Evolutionary conservation across 1,140 invertebrate species (phyloP).

Genomic region (Drosophila miranda): DNA sequence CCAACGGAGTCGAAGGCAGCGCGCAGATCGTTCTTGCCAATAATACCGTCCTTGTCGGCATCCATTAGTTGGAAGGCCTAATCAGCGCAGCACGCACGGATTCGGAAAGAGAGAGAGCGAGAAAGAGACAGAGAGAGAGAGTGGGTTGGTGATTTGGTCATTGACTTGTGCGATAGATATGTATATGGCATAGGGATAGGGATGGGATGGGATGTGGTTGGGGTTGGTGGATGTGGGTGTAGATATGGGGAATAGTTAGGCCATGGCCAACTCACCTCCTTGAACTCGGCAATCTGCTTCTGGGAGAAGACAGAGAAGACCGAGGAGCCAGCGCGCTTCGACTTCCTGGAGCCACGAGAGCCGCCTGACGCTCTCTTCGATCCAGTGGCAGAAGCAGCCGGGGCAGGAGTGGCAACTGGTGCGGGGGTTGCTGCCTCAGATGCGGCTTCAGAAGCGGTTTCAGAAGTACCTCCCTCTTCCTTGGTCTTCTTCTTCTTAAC

Average conservation of each 20-base stretch:
- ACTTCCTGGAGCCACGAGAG: constrained; percentile 88
- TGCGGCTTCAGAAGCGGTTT: constrained; percentile 85
- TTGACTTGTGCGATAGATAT: constrained; percentile 47
- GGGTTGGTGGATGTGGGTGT: constrained; percentile 1
- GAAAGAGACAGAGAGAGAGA: constrained; percentile 60
- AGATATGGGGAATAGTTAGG: background rate
- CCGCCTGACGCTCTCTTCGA: constrained; percentile 85
- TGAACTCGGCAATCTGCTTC: constrained; percentile 97
- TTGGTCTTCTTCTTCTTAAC: constrained; percentile 91
- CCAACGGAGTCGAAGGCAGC: constrained; percentile 97
- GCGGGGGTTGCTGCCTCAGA: constrained; percentile 84
- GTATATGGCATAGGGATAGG: constrained; percentile 9
- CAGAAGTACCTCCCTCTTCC: constrained; percentile 87
- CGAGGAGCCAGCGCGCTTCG: constrained; percentile 94
- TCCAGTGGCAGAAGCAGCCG: constrained; percentile 84
- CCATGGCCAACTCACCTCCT: constrained; percentile 88
- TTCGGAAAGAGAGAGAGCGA: constrained; percentile 78
- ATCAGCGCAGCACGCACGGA: constrained; percentile 27
- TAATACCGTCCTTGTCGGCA: constrained; percentile 98
- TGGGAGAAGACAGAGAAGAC: constrained; percentile 98
- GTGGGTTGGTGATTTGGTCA: constrained; percentile 71
- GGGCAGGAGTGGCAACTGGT: constrained; percentile 84
- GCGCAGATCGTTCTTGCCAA: constrained; percentile 97
- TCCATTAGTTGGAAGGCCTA: constrained; percentile 98
- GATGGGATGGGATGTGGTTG: constrained; percentile 11